These are phyloP conservation scores for Eleutherodactylus coqui DNA, from an alignment of 2,797 vertebrate species.

Conservation along the genomic window DNA sequence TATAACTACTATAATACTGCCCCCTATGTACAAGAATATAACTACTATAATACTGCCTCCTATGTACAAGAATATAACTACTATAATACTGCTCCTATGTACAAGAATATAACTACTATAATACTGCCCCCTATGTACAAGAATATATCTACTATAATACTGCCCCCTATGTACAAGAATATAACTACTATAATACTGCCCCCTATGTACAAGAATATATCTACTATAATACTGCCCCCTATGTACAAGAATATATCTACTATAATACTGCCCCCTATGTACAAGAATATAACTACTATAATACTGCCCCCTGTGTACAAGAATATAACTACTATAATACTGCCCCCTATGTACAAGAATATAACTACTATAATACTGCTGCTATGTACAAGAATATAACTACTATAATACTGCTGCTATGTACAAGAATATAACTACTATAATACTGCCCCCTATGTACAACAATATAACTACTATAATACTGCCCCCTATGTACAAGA, in stretches of 20 bases:
- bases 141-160: conserved; percentile 21
- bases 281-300: conserved; percentile 17
- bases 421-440: conserved; percentile 3
- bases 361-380: conserved; percentile 10
- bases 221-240: conserved; percentile 11
- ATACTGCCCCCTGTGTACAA: background rate
- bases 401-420: background rate
- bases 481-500: no score
- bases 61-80: conserved; percentile 19
- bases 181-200: conserved; percentile 3
- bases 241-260: background rate
- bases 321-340: conserved; percentile 25
- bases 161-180: background rate
- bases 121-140: background rate
- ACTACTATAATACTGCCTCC: background rate
- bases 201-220: conserved; percentile 1
- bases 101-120: conserved; percentile 12
- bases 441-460: conserved; percentile 1
- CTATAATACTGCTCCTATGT: background rate
- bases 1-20: no score
- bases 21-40: background rate
- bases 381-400: background rate
- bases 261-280: background rate
- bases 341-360: background rate
- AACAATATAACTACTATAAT: background rate